Base-by-base conservation (phyloP, 2,797 vertebrate genomes). In the Etheostoma nigrum region DNA sequence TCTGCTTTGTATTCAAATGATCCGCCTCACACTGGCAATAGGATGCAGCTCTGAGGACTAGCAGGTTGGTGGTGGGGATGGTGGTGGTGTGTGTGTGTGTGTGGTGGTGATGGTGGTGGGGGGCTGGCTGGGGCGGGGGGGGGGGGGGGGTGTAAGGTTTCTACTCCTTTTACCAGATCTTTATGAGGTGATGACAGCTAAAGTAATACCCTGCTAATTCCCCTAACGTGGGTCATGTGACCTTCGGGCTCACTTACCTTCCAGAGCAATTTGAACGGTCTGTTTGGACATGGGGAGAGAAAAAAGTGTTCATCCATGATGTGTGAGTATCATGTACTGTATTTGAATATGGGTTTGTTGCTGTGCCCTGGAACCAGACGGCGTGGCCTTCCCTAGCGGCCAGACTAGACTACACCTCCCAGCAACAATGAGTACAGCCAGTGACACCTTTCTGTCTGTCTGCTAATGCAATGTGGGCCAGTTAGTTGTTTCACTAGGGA, bases 101-200 rank as follows among this genome's bases (percentile, higher is more conserved):
- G 27, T 27, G 27, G 1, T 25, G 25, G 25, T 25, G 25, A 25
- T 25, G 25, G 27, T 27, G 27, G 27, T 27, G 27, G 27, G 3
- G 27, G 3, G 27, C 3, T 2, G 3, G 27, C 3, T 27, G 27
- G 3, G 27, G 5, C 5, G 5, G 77, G 63, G 82, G 85, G 80
- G 55, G 30, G 30, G 30, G 30, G 30, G 5, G 30, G 30, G 30
- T 6, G 5, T 33, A 33, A n/a, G 83, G 76, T 94, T 95, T 92
- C 92, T 86, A 74, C 76, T 61, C 36, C 10, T 40, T 1, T 40
- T 74, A 90, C 78, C 74, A 88, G 85, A 91, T 89, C 58, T 86
- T 83, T 79, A 82, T 45, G 79, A 88, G 86, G 78, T 71, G 90
- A 85, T 86, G 92, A 94, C 93, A 94, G 91, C 87, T 92, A 92